A percentile compares a stretch with the other conserved stretches of the same genome.
phyloP scores from a whole-genome alignment of 2,888 invertebrate genomes.

The Ctenicera cuprea region DNA sequence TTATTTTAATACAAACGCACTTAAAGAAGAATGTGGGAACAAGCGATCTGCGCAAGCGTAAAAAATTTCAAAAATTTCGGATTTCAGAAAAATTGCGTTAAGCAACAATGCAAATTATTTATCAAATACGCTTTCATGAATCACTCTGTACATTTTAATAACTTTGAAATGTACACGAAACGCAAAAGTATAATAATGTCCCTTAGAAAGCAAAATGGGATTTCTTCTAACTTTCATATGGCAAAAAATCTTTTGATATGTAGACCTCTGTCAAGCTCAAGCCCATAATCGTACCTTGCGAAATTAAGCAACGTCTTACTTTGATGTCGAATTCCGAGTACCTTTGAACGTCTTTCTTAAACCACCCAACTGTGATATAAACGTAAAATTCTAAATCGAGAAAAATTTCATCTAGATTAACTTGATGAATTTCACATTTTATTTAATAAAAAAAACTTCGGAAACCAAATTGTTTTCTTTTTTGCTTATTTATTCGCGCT shows the following conservation, averaged over 20 bases:
- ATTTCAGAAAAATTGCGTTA: too few relatives aligned
- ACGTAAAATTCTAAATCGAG: conserved; percentile 22
- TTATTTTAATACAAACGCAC: too few relatives aligned
- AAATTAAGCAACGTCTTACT: conserved; percentile 40
- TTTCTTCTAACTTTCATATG: too few relatives aligned
- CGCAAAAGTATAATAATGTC: too few relatives aligned
- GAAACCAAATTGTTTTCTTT: background rate
- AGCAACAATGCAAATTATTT: too few relatives aligned
- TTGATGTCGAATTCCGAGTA: conserved; percentile 44
- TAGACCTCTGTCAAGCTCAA: conserved; percentile 34
- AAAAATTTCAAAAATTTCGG: too few relatives aligned
- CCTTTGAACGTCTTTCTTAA: conserved; percentile 27
- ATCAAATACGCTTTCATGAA: too few relatives aligned
- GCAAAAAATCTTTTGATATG: conserved; percentile 38
- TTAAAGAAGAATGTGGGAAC: too few relatives aligned
- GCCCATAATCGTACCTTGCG: conserved; percentile 28
- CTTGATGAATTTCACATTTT: conserved; percentile 8
- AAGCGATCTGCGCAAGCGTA: too few relatives aligned
- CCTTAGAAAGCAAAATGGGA: too few relatives aligned
- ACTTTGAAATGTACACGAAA: too few relatives aligned
- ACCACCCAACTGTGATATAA: conserved; percentile 14
- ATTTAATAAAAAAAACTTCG: background rate
- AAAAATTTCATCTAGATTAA: conserved; percentile 26
- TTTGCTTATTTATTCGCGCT: background rate
- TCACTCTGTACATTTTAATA: too few relatives aligned